These are phyloP conservation scores for Halcyon malimbica DNA, from an alignment of 2,113 vertebrate species.

Conservation along the genomic window DNA sequence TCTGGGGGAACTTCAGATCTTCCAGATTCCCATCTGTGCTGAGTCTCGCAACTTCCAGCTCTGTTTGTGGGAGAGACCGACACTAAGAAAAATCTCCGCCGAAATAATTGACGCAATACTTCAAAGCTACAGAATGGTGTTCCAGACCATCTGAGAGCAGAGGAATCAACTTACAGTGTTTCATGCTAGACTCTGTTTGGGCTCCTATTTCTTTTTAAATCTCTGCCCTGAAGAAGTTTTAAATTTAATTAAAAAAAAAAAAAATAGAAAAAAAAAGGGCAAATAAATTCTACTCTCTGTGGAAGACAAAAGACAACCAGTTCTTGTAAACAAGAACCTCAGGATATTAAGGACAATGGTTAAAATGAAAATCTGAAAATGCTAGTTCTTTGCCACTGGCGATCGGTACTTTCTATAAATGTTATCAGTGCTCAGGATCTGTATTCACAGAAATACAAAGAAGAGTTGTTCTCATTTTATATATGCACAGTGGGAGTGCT, in stretches of 20 bases:
- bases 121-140: neutral
- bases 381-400: constrained; percentile 1
- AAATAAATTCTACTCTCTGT: constrained; percentile 24
- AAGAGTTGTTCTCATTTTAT: constrained; percentile 48
- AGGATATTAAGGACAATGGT: constrained; percentile 37
- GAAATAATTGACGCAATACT: neutral
- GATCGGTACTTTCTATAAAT: constrained; percentile 36
- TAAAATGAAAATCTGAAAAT: constrained; percentile 57
- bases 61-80: constrained; percentile 73
- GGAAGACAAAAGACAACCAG: constrained; percentile 45
- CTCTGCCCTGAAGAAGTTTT: constrained; percentile 16
- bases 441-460: constrained; percentile 27
- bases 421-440: constrained; percentile 16
- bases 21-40: constrained; percentile 96
- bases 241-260: constrained; percentile 31
- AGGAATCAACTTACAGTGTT: neutral
- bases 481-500: constrained; percentile 40
- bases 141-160: neutral
- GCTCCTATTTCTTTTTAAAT: constrained; percentile 17
- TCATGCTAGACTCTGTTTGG: neutral
- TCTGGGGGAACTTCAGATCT: constrained; percentile 94
- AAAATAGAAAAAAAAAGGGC: neutral
- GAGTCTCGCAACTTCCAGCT: constrained; percentile 94
- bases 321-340: constrained; percentile 51
- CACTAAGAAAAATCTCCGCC: constrained; percentile 7